Percentiles rank a stretch among this genome's conserved stretches.
These are phyloP conservation scores for Noctua janthe DNA, from an alignment of 2,888 invertebrate species.

Conservation along the genomic window DNA sequence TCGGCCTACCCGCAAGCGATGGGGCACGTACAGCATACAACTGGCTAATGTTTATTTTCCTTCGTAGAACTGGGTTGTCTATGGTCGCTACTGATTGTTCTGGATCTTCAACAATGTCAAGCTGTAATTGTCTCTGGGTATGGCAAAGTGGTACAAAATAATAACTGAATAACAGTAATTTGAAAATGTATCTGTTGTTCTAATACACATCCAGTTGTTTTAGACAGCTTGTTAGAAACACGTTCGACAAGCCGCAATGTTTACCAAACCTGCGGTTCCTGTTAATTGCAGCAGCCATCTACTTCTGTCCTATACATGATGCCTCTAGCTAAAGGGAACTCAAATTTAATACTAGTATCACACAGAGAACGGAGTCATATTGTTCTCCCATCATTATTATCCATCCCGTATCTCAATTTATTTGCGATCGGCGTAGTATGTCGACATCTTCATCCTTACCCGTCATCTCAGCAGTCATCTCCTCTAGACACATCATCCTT, in stretches of 20 bases:
- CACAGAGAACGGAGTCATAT: neutral
- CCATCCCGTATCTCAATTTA: too few species aligned
- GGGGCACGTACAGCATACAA: conserved; percentile 47
- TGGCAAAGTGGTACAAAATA: neutral
- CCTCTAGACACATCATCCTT: too few species aligned
- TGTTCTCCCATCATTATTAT: too few species aligned
- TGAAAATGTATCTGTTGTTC: neutral
- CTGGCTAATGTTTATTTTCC: conserved; percentile 18
- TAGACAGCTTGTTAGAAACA: neutral
- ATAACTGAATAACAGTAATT: neutral
- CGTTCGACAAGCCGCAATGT: conserved; percentile 33
- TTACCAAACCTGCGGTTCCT: conserved; percentile 9
- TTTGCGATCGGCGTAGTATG: too few species aligned
- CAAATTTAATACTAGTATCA: neutral
- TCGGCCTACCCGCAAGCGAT: conserved; percentile 13
- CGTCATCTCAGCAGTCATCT: too few species aligned
- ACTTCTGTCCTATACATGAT: neutral
- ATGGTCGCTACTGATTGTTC: neutral
- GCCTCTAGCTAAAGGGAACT: neutral
- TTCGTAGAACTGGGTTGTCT: conserved; percentile 5
- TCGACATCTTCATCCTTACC: too few species aligned
- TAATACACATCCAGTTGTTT: neutral
- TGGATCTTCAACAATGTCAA: neutral
- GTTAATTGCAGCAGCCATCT: conserved; percentile 26
- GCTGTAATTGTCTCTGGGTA: conserved; percentile 12